A percentile compares a stretch with the other conserved stretches of the same genome.
These are phyloP conservation scores for Neotoma lepida DNA, from an alignment of 2,113 vertebrate genomes.

Conservation along the genomic window DNA sequence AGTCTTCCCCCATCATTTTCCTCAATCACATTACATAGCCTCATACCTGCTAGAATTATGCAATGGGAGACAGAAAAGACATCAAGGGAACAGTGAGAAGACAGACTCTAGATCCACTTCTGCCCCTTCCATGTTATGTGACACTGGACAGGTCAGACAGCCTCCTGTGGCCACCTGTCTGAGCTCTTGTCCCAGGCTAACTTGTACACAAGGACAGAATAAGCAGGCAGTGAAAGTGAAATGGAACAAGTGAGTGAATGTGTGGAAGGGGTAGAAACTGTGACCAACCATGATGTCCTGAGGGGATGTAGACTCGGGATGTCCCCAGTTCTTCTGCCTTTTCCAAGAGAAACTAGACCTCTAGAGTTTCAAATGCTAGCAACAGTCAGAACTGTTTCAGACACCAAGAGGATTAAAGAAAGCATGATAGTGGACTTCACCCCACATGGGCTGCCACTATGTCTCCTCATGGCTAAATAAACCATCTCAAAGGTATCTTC, in stretches of 20 bases:
- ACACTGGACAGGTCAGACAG: background rate
- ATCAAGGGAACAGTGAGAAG: background rate
- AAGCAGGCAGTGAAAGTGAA: background rate
- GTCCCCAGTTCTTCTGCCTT: background rate
- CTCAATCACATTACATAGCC: background rate
- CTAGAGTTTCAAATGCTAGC: constrained; percentile 14
- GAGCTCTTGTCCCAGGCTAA: background rate
- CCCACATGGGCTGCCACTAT: background rate
- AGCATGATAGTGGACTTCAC: background rate
- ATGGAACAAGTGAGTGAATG: background rate
- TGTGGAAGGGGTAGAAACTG: background rate
- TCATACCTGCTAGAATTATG: background rate
- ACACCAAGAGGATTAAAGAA: constrained; percentile 14
- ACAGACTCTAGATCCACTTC: background rate
- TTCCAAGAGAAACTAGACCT: constrained; percentile 36
- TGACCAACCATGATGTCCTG: background rate
- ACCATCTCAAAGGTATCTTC: background rate
- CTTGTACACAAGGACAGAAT: background rate
- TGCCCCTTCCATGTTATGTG: background rate
- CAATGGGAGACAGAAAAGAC: background rate
- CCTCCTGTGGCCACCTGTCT: background rate
- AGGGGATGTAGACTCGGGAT: background rate
- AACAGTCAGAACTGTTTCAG: constrained; percentile 36
- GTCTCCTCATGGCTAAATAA: background rate
- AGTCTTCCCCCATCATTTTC: background rate